Base-by-base conservation (phyloP, 1,140 invertebrate species). In the Asobara japonica region DNA sequence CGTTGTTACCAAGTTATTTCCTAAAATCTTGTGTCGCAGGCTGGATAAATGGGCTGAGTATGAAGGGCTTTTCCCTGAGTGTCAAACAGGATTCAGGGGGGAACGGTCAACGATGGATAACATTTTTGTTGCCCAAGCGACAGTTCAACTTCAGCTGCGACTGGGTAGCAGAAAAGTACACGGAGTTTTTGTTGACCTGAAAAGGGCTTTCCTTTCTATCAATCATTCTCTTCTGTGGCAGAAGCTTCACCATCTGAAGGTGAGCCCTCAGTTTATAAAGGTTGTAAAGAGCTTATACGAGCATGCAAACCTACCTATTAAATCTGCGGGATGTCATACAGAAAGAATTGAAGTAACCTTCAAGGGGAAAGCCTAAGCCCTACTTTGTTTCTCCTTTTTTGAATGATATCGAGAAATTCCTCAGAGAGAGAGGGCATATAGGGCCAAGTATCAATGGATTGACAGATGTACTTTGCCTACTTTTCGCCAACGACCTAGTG, bases 401-500 rank as follows among this genome's bases (percentile, higher is more conserved):
- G 5, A 65, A 22, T 16, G 73, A 78, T 22, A 65, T 78, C 10
- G 73, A 76, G 51, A 20, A 73, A 11, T 76, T 74, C 29, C 62
- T 77, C 3, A n/a, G 33, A 16, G 48, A 73, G 5, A 64, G 36
- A 51, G 68, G 71, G 13, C 66, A 74, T 8, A 68, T 3, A 22
- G 76, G 77, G 10, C 31, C 31, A 33, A 33, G 31, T 75, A 13
- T 77, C n/a, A 65, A 64, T 36, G 60, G 69, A 6, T n/a, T 25
- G n/a, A 68, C 16, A 27, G 74, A 73, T 22, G 61, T 79, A 10
- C 66, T 69, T 13, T 20, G 75, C 6, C 56, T 78, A 13, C 56
- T 74, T 20, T 79, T 76, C 45, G 74, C 76, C 3, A 74, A 76
- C 38, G 78, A 79, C 41, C 31, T 79, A 3, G 73, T 78, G 11